Evolutionary conservation across 1,140 invertebrate genomes (phyloP).

Genomic region (Apis laboriosa): DNA sequence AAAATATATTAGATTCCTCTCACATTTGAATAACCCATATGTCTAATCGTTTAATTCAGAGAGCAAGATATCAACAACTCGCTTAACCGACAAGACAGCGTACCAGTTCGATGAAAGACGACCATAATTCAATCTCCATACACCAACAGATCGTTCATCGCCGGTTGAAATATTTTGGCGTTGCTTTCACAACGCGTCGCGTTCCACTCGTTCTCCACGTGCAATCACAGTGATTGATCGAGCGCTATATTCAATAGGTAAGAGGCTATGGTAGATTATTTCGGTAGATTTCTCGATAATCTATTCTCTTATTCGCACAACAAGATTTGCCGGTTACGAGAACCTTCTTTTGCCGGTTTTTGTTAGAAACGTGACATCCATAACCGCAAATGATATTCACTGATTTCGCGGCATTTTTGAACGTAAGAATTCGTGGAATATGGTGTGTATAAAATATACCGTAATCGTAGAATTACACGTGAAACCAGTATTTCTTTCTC

Average conservation of each 20-base stretch:
- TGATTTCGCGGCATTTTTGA: not conserved
- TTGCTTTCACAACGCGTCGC: not conserved
- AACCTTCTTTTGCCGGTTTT: slow-evolving; percentile 24
- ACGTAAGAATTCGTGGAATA: slow-evolving; percentile 39
- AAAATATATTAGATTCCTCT: not conserved
- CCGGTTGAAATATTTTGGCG: not conserved
- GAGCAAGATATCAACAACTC: not conserved
- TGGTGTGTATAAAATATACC: slow-evolving; percentile 23
- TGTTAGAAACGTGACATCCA: slow-evolving; percentile 51
- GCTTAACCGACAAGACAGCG: not conserved
- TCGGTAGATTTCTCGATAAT: slow-evolving; percentile 12
- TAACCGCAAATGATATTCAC: slow-evolving; percentile 4
- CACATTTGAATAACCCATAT: not conserved
- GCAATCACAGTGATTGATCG: not conserved
- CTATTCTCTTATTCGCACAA: not conserved
- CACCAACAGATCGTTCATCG: not conserved
- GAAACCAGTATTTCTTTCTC: not conserved
- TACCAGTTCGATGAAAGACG: not conserved
- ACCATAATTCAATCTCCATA: not conserved
- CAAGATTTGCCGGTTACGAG: slow-evolving; percentile 26
- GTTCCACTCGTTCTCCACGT: not conserved
- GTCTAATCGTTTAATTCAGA: not conserved
- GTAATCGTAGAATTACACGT: slow-evolving; percentile 13
- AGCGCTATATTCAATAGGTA: not conserved
- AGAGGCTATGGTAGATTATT: not conserved